Base-by-base conservation (phyloP, 2,888 invertebrate genomes). In the Clanis bilineata region DNA sequence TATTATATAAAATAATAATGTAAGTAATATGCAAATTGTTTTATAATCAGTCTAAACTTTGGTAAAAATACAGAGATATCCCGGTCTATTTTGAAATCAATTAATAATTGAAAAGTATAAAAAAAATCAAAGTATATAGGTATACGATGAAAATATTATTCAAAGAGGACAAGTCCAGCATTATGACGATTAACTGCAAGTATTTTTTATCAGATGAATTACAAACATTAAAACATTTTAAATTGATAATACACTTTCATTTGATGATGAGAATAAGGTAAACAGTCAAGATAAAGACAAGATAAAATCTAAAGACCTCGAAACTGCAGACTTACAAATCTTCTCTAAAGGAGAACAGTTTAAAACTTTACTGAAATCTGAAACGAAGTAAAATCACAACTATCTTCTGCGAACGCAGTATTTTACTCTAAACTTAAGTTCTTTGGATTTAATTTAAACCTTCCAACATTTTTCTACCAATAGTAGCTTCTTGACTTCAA, bases 341-440 rank as follows among this genome's bases (percentile, higher is more conserved):
- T 21, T 44, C 7, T 44, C 22, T 44, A 28, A 28, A 2, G 15
- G 18, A 51, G 28, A 18, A 23, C 28, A 28, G 47, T 28, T 18
- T 51, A 10, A 47, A 51, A 51, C 47, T 51, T 51, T 32, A 51
- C 28, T 28, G 28, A 51, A 51, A 51, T 28, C 5, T 47, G n/a
- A 25, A 18, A 18, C 28, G 15, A 18, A 25, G 28, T 18, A 51
- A 51, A 28, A 7, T 51, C 7, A 15, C 39, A 10, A 10, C 28
- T n/a, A 18, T 25, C 1, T 51, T 28, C 28, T 5, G 3, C 0
- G 10, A 28, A n/a, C 10, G 25, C 45, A 12, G 28, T 28, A 9
- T 28, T 28, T 51, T 51, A 28, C 25, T 15, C 6, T 41, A 51
- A 28, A 15, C 28, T 9, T 9, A 15, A 47, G 9, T 45, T n/a